Base-by-base conservation (phyloP, 2,113 vertebrate species). In the Erinaceus europaeus region DNA sequence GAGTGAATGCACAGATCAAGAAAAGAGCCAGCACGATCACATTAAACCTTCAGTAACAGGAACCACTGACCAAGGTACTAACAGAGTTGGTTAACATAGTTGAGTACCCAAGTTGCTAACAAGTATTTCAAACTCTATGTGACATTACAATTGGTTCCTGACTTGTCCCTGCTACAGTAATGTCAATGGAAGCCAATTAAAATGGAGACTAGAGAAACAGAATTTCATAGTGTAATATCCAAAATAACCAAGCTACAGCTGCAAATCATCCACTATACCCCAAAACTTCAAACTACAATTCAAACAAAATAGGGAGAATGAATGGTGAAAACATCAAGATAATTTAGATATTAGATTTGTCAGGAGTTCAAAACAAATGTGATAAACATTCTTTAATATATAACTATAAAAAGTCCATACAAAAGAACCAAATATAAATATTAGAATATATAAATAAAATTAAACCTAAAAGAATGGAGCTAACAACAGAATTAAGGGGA, bases 41-140 rank as follows among this genome's bases (percentile, higher is more conserved):
- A 20, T 3, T 27, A 20, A 42, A 7, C 2, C 18, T 25, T 59
- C 2, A 48, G 20, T 20, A 52, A 81, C 4, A 65, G 48, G 1
- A 53, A 3, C 1, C 9, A 3, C 17, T n/a, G 6, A 4, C 18
- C 2, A 17, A 25, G 3, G 12, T 64, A 14, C 57, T 18, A 64
- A 48, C 20, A 75, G n/a, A 74, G 13, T n/a, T n/a, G n/a, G n/a
- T n/a, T n/a, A n/a, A n/a, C n/a, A n/a, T n/a, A n/a, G n/a, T n/a
- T n/a, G n/a, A n/a, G n/a, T n/a, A n/a, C 5, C 1, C 18, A 86
- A 40, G 7, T n/a, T 11, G 23, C 15, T 9, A 61, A 59, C 8
- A 2, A 27, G 27, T 9, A 27, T 8, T 52, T 34, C 0, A 17
- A 38, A 0, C 15, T 3, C 2, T 14, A 32, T 8, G 3, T 3